These are phyloP conservation scores for Aphelenchoides fujianensis DNA, from an alignment of 1,140 invertebrate species.

Conservation along the genomic window DNA sequence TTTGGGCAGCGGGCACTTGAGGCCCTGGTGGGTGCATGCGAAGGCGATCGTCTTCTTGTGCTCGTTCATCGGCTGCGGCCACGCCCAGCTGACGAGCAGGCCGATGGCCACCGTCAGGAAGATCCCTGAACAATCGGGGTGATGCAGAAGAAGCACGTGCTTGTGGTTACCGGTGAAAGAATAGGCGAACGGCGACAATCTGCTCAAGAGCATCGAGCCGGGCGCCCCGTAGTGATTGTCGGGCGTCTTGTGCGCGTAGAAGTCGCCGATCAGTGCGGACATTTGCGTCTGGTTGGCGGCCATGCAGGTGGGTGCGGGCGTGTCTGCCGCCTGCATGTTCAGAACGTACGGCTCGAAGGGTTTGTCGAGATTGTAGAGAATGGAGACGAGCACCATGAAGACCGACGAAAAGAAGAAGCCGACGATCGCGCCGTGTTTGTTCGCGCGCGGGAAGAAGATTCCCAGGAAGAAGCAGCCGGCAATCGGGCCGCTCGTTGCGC, in stretches of 20 bases:
- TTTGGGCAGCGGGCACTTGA: slow-evolving; percentile 3
- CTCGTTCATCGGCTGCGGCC: slow-evolving; percentile 26
- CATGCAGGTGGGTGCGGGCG: slow-evolving; percentile 24
- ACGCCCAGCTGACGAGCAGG: slow-evolving; percentile 29
- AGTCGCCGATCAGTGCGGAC: slow-evolving; percentile 12
- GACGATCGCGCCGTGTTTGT: slow-evolving; percentile 42
- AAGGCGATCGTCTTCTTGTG: slow-evolving; percentile 15
- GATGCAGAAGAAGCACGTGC: no score
- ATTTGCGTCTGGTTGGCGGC: neutral
- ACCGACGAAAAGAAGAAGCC: slow-evolving; percentile 29
- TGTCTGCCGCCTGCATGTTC: neutral
- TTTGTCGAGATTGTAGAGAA: slow-evolving; percentile 36
- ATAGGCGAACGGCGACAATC: slow-evolving; percentile 41
- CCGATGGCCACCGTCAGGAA: slow-evolving; percentile 21
- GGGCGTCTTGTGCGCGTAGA: slow-evolving; percentile 22
- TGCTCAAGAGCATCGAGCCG: slow-evolving; percentile 4
- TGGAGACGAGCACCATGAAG: slow-evolving; percentile 24
- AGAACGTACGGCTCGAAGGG: slow-evolving; percentile 41
- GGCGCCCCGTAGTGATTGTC: slow-evolving; percentile 35
- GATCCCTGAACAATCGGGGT: slow-evolving; percentile 25
- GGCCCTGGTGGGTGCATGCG: slow-evolving; percentile 29
- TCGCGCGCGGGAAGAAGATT: slow-evolving; percentile 42
- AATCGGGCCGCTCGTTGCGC: slow-evolving; percentile 39
- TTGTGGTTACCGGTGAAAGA: no score
- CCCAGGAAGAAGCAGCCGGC: slow-evolving; percentile 45